phyloP scores from a whole-genome alignment of 2,888 invertebrate species.

The Dynastes grantii region DNA sequence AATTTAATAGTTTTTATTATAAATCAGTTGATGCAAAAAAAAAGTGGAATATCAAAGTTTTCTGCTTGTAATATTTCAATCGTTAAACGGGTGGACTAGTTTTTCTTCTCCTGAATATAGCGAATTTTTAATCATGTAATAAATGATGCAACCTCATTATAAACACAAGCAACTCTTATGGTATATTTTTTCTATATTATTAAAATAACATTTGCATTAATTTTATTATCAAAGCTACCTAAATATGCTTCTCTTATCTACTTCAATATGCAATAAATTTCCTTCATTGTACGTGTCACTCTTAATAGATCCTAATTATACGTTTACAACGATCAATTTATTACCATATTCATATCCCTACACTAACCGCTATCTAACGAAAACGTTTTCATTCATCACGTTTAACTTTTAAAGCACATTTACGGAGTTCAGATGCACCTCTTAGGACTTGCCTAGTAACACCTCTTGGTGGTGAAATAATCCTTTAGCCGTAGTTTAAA shows the following conservation, averaged over 20 bases:
- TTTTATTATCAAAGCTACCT: constrained; percentile 20
- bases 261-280: constrained; percentile 30
- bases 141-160: constrained; percentile 14
- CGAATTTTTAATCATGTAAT: constrained; percentile 1
- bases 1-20: not conserved
- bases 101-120: not conserved
- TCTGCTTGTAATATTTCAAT: not conserved
- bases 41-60: not conserved
- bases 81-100: not conserved
- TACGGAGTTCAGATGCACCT: not conserved
- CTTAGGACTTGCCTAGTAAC: not conserved
- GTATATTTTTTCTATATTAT: constrained; percentile 9
- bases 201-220: constrained; percentile 34
- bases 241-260: constrained; percentile 19
- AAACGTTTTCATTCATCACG: not conserved
- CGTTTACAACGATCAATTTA: constrained; percentile 39
- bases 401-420: not conserved
- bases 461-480: constrained; percentile 29
- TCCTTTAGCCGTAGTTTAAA: constrained; percentile 1
- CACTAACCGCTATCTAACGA: not conserved
- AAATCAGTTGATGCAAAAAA: not conserved
- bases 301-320: constrained; percentile 44
- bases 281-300: constrained; percentile 27
- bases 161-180: constrained; percentile 4
- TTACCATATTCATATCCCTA: constrained; percentile 11